Evolutionary conservation across 2,888 invertebrate species (phyloP).

Genomic region (Falcaria lacertinaria): DNA sequence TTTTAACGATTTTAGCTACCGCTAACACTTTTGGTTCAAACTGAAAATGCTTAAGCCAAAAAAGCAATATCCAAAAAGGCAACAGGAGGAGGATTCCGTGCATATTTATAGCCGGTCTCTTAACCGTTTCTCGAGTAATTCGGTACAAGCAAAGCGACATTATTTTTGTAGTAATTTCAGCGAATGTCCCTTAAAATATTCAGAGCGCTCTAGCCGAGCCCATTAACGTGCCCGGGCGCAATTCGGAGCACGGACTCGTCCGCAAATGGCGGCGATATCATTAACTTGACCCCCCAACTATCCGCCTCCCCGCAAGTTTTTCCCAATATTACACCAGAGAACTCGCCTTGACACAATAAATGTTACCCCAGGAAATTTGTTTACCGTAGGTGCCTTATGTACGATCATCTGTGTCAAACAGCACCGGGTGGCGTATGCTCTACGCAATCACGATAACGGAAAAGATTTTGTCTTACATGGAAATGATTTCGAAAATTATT

Average conservation of each 20-base stretch:
- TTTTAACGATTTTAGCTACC: no score
- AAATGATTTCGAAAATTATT: no score
- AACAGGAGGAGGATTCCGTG: conserved; percentile 70
- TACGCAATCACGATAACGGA: no score
- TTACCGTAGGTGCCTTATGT: conserved; percentile 25
- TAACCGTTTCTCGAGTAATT: conserved; percentile 76
- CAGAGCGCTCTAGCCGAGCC: conserved; percentile 72
- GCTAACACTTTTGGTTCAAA: no score
- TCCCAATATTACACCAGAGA: conserved; percentile 73
- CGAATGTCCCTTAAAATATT: conserved; percentile 79
- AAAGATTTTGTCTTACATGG: no score
- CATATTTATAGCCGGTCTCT: conserved; percentile 73
- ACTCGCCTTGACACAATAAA: conserved; percentile 42
- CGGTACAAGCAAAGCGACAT: conserved; percentile 76
- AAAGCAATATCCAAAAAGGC: conserved; percentile 70
- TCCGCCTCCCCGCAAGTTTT: conserved; percentile 67
- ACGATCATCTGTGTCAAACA: conserved; percentile 22
- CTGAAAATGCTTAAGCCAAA: conserved; percentile 61
- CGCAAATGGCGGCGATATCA: conserved; percentile 77
- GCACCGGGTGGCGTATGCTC: conserved; percentile 21
- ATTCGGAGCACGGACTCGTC: conserved; percentile 69
- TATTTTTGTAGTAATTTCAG: conserved; percentile 79
- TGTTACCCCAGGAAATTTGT: conserved; percentile 40
- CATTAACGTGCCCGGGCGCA: conserved; percentile 76
- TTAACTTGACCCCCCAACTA: conserved; percentile 77